These are phyloP conservation scores for Pteruthius melanotis DNA, from an alignment of 2,113 vertebrate species.

Conservation along the genomic window DNA sequence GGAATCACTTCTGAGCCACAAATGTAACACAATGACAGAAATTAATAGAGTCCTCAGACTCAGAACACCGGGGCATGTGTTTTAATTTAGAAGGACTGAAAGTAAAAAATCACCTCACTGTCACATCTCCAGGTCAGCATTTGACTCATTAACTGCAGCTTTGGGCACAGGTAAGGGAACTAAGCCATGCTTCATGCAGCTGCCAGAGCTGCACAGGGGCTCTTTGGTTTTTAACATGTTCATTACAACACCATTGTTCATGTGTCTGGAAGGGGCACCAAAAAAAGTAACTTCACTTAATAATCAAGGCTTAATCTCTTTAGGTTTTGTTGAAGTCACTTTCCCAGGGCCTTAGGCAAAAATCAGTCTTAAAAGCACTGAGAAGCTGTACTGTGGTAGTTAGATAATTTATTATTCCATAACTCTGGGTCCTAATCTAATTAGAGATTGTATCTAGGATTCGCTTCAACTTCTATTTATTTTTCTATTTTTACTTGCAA, in stretches of 20 bases:
- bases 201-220: not conserved
- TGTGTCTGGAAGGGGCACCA: not conserved
- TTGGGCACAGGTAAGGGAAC: not conserved
- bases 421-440: slow-evolving; percentile 49
- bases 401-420: slow-evolving; percentile 50
- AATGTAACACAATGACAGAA: not conserved
- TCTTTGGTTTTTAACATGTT: not conserved
- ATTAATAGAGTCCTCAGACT: not conserved
- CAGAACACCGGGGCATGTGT: not conserved
- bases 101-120: not conserved
- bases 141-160: slow-evolving; percentile 8
- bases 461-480: not conserved
- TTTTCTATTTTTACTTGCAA: slow-evolving; percentile 31
- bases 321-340: slow-evolving; percentile 29
- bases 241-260: not conserved
- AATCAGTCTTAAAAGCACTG: slow-evolving; percentile 21
- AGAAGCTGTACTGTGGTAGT: not conserved
- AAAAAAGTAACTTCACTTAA: not conserved
- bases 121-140: not conserved
- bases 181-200: not conserved
- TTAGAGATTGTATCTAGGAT: slow-evolving; percentile 31
- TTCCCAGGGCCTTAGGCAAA: slow-evolving; percentile 10
- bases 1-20: not conserved
- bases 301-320: slow-evolving; percentile 35
- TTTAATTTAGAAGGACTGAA: slow-evolving; percentile 39